Base-by-base conservation (phyloP, 2,888 invertebrate genomes). In the Drosophila longiperda region DNA sequence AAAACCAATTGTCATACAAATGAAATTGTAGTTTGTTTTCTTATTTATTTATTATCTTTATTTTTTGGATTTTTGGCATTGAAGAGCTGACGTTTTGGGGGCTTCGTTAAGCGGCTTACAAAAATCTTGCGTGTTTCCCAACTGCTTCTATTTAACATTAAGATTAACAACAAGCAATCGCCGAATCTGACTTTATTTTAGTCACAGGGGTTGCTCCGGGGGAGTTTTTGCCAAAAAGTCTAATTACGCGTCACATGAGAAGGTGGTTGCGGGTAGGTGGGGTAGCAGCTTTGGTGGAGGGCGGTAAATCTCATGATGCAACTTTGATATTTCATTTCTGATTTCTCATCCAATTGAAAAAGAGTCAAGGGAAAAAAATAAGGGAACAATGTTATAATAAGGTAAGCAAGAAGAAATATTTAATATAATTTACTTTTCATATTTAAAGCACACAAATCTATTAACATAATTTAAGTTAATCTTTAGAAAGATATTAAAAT, bases 121-220 rank as follows among this genome's bases (percentile, higher is more conserved):
- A 53, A 71, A 85, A 88, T 85, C 80, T 89, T 85, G 83, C 88
- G 89, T 90, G 88, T 85, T 90, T 85, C 89, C 62, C 57, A 72
- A 67, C 74, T 85, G 83, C 80, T 76, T 84, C 20, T 85, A 80
- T 85, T 85, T 85, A 90, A 88, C 83, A 57, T 77, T 75, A 61
- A 88, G 84, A 85, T 85, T 89, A 85, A 75, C 86, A 80, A 72
- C 60, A 74, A 69, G 67, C 83, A 82, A 79, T 75, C 65, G 63
- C 63, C 32, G 73, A 60, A 75, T 70, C 80, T 63, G 88, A 87
- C 76, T 84, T 79, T 32, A n/a, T 12, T 36, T 32, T 36, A 40
- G 87, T 79, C 88, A 74, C 72, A 82, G 83, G 88, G 83, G 83
- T 83, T 77, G 87, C 33, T 45, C 57, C 57, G 29, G 17, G 34